phyloP scores from a whole-genome alignment of 2,888 invertebrate species.

The Campoplex nolae region DNA sequence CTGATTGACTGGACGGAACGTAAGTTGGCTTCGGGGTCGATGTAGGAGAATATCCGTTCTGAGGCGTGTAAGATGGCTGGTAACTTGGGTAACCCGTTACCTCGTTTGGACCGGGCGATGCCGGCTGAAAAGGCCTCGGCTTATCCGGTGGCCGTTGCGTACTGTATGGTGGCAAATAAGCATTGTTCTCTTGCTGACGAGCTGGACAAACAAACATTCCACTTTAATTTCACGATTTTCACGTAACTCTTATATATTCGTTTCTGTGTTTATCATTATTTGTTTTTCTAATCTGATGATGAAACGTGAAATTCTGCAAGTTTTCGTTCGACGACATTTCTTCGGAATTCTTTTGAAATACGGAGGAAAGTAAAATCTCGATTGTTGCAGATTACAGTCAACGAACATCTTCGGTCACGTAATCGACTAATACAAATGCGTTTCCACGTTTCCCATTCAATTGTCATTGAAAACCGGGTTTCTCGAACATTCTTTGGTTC shows the following conservation, averaged over 20 bases:
- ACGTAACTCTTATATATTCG: not conserved
- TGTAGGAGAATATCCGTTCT: slow-evolving; percentile 75
- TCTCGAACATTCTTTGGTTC: too few species aligned
- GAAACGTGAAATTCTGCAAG: too few species aligned
- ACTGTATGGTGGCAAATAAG: slow-evolving; percentile 87
- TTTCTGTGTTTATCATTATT: too few species aligned
- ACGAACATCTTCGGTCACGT: too few species aligned
- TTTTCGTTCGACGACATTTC: too few species aligned
- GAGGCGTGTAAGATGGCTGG: slow-evolving; percentile 79
- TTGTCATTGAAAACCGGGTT: too few species aligned
- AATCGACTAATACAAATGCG: too few species aligned
- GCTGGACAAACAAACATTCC: slow-evolving; percentile 85
- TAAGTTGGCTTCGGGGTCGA: slow-evolving; percentile 74
- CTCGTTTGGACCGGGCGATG: slow-evolving; percentile 77
- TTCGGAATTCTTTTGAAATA: too few species aligned
- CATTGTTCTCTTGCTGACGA: slow-evolving; percentile 85
- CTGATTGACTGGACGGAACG: slow-evolving; percentile 74
- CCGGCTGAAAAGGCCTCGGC: slow-evolving; percentile 89
- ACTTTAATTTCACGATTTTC: not conserved
- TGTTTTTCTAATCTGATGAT: too few species aligned
- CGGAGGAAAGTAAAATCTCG: too few species aligned
- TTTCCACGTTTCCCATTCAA: too few species aligned
- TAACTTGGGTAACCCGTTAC: slow-evolving; percentile 75
- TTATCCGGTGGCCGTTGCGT: slow-evolving; percentile 86
- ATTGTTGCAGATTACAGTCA: too few species aligned